Base-by-base conservation (phyloP, 2,113 vertebrate species). In the Bubo scandiacus region DNA sequence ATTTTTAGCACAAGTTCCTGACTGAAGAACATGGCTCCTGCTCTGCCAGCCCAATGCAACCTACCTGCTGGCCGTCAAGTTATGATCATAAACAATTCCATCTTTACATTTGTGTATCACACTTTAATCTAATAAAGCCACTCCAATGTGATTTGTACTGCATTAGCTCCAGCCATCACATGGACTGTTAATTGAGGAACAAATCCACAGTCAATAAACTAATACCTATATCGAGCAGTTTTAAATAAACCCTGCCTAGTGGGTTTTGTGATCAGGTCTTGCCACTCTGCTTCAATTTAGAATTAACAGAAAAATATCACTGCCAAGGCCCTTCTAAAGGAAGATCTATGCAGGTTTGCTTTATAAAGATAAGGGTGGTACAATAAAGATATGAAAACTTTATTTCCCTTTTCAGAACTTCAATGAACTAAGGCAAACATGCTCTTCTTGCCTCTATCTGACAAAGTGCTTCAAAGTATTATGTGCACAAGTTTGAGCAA, bases 341-440 rank as follows among this genome's bases (percentile, higher is more conserved):
- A 80, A 90, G 40, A 95, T 54, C 90, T 72, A 13, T 26, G n/a
- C 3, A 1, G 42, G 78, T 73, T 95, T 83, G 77, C 51, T 78
- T 93, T 80, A 73, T 92, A 88, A 79, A 95, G 95, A 96, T 97
- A 96, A 90, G 78, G 15, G 78, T 73, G 42, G 59, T 70, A 83
- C 81, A 96, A 95, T 91, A 94, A 94, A 92, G 94, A 96, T 96
- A 91, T 6, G 51, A 92, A 75, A 92, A 68, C 57, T 74, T 79
- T 95, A 89, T 92, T 91, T 97, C 78, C 81, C 25, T 54, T 88
- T 68, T 92, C 81, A 94, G 58, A 77, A 81, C 2, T 4, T 54
- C 83, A 85, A 0, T 72, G 67, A 85, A 40, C 38, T 82, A 55
- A 57, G 47, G 84, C 71, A 96, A 90, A 91, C 63, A 72, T 0